Base-by-base conservation (phyloP, 2,797 vertebrate species). In the Sarcophilus harrisii region DNA sequence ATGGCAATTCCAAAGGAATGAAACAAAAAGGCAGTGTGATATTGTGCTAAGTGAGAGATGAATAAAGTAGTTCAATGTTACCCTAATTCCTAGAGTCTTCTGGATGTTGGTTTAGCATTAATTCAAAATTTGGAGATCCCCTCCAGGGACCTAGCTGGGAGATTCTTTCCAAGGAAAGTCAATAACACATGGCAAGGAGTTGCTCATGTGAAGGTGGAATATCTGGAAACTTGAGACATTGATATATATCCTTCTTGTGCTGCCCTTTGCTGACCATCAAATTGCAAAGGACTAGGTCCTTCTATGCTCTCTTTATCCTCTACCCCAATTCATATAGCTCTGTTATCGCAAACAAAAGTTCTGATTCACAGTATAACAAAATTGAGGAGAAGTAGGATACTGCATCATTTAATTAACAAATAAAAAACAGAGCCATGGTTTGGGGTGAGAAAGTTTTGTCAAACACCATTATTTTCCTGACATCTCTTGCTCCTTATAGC, bases 91-190 rank as follows among this genome's bases (percentile, higher is more conserved):
- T 57, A 55, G 90, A 30, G 3, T 29, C 29, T 57, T 54, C 90
- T 90, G 29, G 52, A 90, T 90, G 29, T 90, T 28, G 16, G 30
- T 90, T 55, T 29, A 90, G 29, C n/a, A 90, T 52, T 55, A 30
- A 55, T 29, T 87, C 38, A 90, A 54, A 55, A 29, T 55, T 21
- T 24, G 28, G 90, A 30, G 28, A 93, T 27, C 54, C 93, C 13
- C 58, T 52, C n/a, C 21, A 52, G 0, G 30, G 91, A 91, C 28
- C 73, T 52, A 0, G n/a, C 0, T n/a, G 96, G 96, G 95, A 95
- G 97, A 97, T 95, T 96, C 94, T 96, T 97, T 97, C 81, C 93
- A 96, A 96, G 59, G 95, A 16, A 94, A 55, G 1, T 95, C 32
- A 92, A 96, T 12, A 97, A 96, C 54, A 57, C 95, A 91, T 8